These are phyloP conservation scores for Drosophila trapezifrons DNA, from an alignment of 1,140 invertebrate species.

Conservation along the genomic window DNA sequence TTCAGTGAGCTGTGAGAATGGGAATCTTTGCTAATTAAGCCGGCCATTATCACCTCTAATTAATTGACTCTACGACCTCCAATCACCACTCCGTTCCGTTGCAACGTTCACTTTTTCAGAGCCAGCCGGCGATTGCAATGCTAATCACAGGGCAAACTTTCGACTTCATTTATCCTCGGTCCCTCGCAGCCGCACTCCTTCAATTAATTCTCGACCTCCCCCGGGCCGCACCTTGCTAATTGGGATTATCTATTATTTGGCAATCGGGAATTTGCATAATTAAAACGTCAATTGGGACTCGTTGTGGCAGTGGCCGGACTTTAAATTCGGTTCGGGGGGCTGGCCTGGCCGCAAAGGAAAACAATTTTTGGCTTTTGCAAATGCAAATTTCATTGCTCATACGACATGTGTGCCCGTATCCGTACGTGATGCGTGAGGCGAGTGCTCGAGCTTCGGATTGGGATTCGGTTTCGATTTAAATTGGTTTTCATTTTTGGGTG, in stretches of 20 bases:
- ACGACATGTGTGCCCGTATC: slow-evolving; percentile 40
- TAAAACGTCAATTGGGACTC: slow-evolving; percentile 45
- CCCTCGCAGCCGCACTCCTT: slow-evolving; percentile 18
- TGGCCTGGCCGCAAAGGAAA: slow-evolving; percentile 18
- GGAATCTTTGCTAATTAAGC: slow-evolving; percentile 16
- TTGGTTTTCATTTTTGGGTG: slow-evolving; percentile 34
- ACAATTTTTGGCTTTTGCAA: slow-evolving; percentile 45
- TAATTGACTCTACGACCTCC: slow-evolving; percentile 19
- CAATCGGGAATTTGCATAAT: slow-evolving; percentile 49
- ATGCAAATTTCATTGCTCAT: slow-evolving; percentile 59
- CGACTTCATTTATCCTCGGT: slow-evolving; percentile 34
- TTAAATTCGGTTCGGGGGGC: slow-evolving; percentile 16
- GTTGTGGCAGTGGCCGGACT: slow-evolving; percentile 15
- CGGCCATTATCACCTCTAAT: slow-evolving; percentile 29
- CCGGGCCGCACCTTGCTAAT: slow-evolving; percentile 21
- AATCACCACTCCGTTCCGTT: background rate
- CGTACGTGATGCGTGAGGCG: slow-evolving; percentile 28
- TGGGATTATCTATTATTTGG: slow-evolving; percentile 52
- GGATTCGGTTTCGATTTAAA: slow-evolving; percentile 52
- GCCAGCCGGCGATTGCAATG: slow-evolving; percentile 19
- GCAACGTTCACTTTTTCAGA: background rate
- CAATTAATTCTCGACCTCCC: slow-evolving; percentile 38
- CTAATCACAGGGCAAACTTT: slow-evolving; percentile 53
- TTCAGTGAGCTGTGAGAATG: background rate
- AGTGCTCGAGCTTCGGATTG: slow-evolving; percentile 8